Evolutionary conservation across 2,888 invertebrate genomes (phyloP).

Genomic region (Callimorpha dominula): DNA sequence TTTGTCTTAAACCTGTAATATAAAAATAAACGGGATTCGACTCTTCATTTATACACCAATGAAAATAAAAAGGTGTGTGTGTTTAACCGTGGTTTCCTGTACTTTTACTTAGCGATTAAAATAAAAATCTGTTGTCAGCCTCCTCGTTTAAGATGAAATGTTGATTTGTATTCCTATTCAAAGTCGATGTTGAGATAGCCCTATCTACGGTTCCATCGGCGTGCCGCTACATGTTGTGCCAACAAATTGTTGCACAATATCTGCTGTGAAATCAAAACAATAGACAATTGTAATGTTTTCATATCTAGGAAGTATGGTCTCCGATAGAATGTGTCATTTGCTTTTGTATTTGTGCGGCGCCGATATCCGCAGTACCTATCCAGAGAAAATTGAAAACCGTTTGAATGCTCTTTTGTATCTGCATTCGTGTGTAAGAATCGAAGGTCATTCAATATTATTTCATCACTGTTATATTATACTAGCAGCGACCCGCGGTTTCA

Average conservation of each 20-base stretch:
- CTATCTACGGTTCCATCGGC: constrained; percentile 31
- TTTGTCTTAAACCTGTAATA: too few relatives aligned
- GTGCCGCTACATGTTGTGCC: constrained; percentile 37
- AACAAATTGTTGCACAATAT: constrained; percentile 51
- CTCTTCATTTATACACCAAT: too few relatives aligned
- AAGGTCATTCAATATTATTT: background rate
- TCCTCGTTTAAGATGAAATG: background rate
- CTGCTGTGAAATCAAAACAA: constrained; percentile 50
- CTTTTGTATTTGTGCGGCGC: background rate
- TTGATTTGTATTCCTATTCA: background rate
- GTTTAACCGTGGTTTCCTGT: too few relatives aligned
- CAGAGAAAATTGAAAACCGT: constrained; percentile 6
- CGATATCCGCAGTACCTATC: background rate
- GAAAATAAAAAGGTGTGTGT: too few relatives aligned
- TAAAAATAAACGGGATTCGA: too few relatives aligned
- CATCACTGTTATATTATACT: too few relatives aligned
- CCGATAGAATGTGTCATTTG: constrained; percentile 28
- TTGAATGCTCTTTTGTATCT: background rate
- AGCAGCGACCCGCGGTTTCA: too few relatives aligned
- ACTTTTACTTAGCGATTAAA: background rate
- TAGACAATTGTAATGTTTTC: constrained; percentile 41
- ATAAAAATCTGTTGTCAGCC: background rate
- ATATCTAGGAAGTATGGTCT: constrained; percentile 31
- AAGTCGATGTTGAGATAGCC: constrained; percentile 23
- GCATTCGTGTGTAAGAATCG: background rate